Percentiles rank a stretch among this genome's conserved stretches.
Conservation (phyloP, 2,797 vertebrate genomes). For the Catamblyrhynchus diadema region DNA sequence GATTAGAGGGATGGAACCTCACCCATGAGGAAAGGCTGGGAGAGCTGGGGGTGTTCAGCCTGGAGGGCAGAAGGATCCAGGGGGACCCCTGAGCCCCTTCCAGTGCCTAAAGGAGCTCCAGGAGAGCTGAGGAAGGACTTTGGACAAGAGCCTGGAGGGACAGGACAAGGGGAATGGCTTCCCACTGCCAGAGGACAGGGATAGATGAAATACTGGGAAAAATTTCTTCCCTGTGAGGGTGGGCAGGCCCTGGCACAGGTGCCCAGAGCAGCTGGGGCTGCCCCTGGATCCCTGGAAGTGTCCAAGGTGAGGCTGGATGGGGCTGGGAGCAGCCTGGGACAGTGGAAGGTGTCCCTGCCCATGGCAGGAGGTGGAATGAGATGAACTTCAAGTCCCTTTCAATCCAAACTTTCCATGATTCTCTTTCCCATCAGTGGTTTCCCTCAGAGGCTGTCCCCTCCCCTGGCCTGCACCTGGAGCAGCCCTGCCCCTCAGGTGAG, state of each 20-base stretch:
- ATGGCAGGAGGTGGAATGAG: not conserved
- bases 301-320: fast-evolving
- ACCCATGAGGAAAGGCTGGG: not conserved
- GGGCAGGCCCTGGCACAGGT: not conserved
- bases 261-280: not conserved
- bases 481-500: not conserved
- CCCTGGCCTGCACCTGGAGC: not conserved
- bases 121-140: not conserved
- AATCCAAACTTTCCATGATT: not conserved
- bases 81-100: not conserved
- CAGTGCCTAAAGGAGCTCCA: not conserved
- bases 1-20: not conserved
- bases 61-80: not conserved
- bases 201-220: not conserved
- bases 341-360: not conserved
- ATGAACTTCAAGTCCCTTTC: not conserved
- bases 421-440: not conserved
- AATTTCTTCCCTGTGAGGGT: not conserved
- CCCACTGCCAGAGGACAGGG: not conserved
- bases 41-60: not conserved
- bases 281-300: not conserved
- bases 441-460: not conserved
- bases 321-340: fast-evolving
- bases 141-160: not conserved
- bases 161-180: not conserved